A percentile compares a stretch with the other conserved stretches of the same genome.
These are phyloP conservation scores for Caenorhabditis drosophilae DNA, from an alignment of 2,888 invertebrate genomes.

Conservation along the genomic window DNA sequence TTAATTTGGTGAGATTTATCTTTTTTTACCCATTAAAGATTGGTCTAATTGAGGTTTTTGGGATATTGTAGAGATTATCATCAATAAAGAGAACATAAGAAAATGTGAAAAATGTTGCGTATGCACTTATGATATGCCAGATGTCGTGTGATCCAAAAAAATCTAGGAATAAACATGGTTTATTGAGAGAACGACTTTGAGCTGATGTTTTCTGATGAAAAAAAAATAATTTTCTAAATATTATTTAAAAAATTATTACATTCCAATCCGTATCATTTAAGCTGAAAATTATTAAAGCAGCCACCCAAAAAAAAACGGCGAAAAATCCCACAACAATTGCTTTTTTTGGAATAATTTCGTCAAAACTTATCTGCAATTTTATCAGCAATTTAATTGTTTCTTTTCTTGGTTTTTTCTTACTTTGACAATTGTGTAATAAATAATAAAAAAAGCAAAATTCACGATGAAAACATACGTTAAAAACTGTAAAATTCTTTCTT, in stretches of 20 bases:
- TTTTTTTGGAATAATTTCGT: neutral
- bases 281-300: slow-evolving; percentile 15
- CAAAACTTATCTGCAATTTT: too few species aligned
- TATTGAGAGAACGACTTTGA: slow-evolving; percentile 24
- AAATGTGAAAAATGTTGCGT: slow-evolving; percentile 29
- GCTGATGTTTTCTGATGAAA: slow-evolving; percentile 17
- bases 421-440: slow-evolving; percentile 23
- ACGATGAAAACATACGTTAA: slow-evolving; percentile 17
- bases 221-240: neutral
- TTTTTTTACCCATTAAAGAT: too few species aligned
- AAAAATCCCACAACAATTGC: slow-evolving; percentile 7
- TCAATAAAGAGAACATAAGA: slow-evolving; percentile 18
- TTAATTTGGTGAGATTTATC: too few species aligned
- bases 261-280: slow-evolving; percentile 33
- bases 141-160: slow-evolving; percentile 35
- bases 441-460: slow-evolving; percentile 17
- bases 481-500: slow-evolving; percentile 3
- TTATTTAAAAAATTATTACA: slow-evolving; percentile 7
- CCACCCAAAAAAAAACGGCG: slow-evolving; percentile 7
- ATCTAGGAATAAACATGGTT: slow-evolving; percentile 19
- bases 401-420: neutral
- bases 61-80: slow-evolving; percentile 15
- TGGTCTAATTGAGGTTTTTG: too few species aligned
- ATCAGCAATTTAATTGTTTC: too few species aligned
- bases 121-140: slow-evolving; percentile 30